phyloP scores from a whole-genome alignment of 2,888 invertebrate species.

The Metellina segmentata region DNA sequence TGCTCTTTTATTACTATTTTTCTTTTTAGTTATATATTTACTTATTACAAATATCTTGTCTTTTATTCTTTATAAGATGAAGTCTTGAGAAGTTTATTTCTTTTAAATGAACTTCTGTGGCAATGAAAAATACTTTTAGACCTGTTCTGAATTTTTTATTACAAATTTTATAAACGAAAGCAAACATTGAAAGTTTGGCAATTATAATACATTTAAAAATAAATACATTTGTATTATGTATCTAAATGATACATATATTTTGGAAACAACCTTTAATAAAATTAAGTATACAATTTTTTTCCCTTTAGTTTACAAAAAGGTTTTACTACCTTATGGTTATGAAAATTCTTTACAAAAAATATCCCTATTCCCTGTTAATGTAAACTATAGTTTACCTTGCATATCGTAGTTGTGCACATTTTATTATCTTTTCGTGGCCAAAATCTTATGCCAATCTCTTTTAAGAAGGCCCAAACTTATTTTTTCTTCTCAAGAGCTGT shows the following conservation, averaged over 20 bases:
- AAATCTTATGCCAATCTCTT: conserved; percentile 46
- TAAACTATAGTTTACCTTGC: conserved; percentile 4
- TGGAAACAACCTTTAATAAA: background rate
- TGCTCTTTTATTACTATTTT: background rate
- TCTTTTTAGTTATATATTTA: background rate
- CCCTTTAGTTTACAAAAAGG: background rate
- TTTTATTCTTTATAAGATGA: background rate
- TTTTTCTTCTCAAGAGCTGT: conserved; percentile 61
- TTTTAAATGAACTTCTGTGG: background rate
- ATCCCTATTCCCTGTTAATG: background rate
- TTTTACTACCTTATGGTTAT: background rate
- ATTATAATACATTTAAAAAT: background rate
- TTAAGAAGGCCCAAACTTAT: conserved; percentile 37
- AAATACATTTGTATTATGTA: background rate
- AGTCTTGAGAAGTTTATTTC: background rate
- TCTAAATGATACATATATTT: background rate
- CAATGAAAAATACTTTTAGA: background rate
- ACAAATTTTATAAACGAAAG: background rate
- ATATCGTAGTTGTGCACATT: conserved; percentile 14
- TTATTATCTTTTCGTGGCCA: conserved; percentile 45
- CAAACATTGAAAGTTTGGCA: background rate
- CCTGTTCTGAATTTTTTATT: background rate
- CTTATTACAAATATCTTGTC: background rate
- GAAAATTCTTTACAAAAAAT: background rate
- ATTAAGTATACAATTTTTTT: background rate